Conservation (phyloP, 2,113 vertebrate species). For the Lophius piscatorius region DNA sequence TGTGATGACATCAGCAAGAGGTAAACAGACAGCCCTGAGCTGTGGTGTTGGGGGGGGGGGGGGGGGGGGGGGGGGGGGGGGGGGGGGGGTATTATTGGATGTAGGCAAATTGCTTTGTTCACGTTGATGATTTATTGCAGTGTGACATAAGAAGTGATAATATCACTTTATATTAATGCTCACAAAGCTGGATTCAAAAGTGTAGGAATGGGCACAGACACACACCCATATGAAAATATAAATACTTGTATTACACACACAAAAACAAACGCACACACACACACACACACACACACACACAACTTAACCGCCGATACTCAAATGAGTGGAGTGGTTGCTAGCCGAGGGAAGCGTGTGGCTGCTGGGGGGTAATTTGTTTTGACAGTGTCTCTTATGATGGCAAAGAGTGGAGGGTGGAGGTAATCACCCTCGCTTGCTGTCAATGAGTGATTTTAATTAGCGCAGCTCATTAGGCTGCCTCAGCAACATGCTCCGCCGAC, state of each 20-base stretch:
- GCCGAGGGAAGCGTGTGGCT: slow-evolving; percentile 28
- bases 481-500: slow-evolving; percentile 67
- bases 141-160: slow-evolving; percentile 32
- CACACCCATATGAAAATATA: background rate
- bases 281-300: slow-evolving; percentile 8
- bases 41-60: slow-evolving; percentile 34
- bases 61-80: slow-evolving; percentile 1
- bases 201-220: slow-evolving; percentile 7
- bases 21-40: slow-evolving; percentile 81
- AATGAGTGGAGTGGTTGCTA: slow-evolving; percentile 40
- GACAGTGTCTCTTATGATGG: slow-evolving; percentile 77
- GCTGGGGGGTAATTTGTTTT: slow-evolving; percentile 73
- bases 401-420: slow-evolving; percentile 68
- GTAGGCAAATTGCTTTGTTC: slow-evolving; percentile 53
- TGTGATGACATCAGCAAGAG: slow-evolving; percentile 90
- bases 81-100: slow-evolving; percentile 59
- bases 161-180: slow-evolving; percentile 40
- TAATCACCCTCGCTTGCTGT: slow-evolving; percentile 77
- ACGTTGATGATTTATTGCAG: slow-evolving; percentile 60
- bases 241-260: background rate
- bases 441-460: slow-evolving; percentile 84
- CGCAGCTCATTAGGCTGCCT: slow-evolving; percentile 76
- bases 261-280: slow-evolving; percentile 21
- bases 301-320: slow-evolving; percentile 5
- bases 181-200: slow-evolving; percentile 48